Base-by-base conservation (phyloP, 1,140 invertebrate species). In the Hydropsyche tenuis region DNA sequence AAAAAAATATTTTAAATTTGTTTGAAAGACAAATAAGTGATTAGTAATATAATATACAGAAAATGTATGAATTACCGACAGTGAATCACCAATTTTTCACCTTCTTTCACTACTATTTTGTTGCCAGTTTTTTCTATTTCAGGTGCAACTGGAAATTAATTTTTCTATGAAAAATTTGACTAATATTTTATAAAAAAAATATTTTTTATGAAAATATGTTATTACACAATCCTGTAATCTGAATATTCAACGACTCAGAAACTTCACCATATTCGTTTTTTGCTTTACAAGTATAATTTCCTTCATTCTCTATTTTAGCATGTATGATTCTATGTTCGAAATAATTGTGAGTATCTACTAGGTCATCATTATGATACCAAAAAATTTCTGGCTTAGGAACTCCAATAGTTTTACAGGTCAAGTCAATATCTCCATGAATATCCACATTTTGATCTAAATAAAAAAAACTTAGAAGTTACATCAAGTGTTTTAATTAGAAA, bases 251-350 rank as follows among this genome's bases (percentile, higher is more conserved):
- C 6, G 3, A n/a, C 3, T 51, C 43, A 22, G 20, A 11, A 25
- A 56, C 42, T 4, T 18, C 25, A 5, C 48, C 82, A 72, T 78
- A 82, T 0, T 78, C 80, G 77, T 84, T 83, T 30, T 81, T 75
- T 1, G 78, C 81, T 22, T 75, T 62, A 77, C 83, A 84, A 0
- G 42, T 27, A 66, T 84, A 84, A 2, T 73, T 6, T 0, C 82
- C 83, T 1, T 81, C 51, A 56, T 82, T 71, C n/a, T 74, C 65
- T 60, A 84, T 81, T 30, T 81, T 78, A 0, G 81, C 77, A 62
- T 75, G 79, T 11, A 79, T 69, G 2, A 84, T 76, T 2, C 69
- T 68, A 5, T 83, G 23, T 0, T 65, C 73, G 1, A 74, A 62
- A 23, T 75, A 72, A 14, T 56, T 56, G 14, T 62, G 48, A 23